Base-by-base conservation (phyloP, 2,888 invertebrate species). In the Lomographa bimaculata region DNA sequence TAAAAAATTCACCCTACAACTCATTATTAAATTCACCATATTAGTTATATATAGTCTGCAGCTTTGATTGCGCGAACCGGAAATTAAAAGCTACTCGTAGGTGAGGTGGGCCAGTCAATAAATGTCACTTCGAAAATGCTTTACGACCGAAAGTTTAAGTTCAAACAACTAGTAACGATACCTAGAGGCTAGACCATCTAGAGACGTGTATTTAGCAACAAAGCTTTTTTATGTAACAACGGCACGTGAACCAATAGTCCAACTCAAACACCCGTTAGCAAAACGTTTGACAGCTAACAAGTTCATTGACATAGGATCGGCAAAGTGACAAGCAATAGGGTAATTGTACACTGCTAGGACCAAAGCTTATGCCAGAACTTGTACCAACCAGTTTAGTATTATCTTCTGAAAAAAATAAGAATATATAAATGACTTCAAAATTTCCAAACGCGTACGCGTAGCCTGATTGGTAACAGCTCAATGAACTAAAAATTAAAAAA, bases 271-370 rank as follows among this genome's bases (percentile, higher is more conserved):
- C 33, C 50, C 46, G 18, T 29, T 24, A 44, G 49, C 26, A 17
- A 36, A 37, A 29, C 16, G 17, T 36, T 42, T 32, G 36, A 28
- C 36, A 43, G 36, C 23, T 21, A 14, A 30, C 35, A 58, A 64
- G 69, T 60, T 57, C 64, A 58, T 60, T 58, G 64, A 60, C 64
- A 54, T 50, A 32, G 25, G 24, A 60, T 63, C 54, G 54, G 54
- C 55, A 48, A 55, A 49, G 57, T 70, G 73, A 74, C 59, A n/a
- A n/a, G 71, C 62, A 68, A 64, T 64, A 64, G n/a, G 36, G 42
- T 43, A 1, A 5, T 10, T 16, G 32, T 8, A 17, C 42, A 36
- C 23, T 27, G 0, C 7, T 1, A 3, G 11, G 28, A 18, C 12
- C 18, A 26, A 14, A n/a, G 1, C 4, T 0, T 11, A 4, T 10